Conservation (phyloP, 2,888 invertebrate species). For the Zhengitettix transpicula region DNA sequence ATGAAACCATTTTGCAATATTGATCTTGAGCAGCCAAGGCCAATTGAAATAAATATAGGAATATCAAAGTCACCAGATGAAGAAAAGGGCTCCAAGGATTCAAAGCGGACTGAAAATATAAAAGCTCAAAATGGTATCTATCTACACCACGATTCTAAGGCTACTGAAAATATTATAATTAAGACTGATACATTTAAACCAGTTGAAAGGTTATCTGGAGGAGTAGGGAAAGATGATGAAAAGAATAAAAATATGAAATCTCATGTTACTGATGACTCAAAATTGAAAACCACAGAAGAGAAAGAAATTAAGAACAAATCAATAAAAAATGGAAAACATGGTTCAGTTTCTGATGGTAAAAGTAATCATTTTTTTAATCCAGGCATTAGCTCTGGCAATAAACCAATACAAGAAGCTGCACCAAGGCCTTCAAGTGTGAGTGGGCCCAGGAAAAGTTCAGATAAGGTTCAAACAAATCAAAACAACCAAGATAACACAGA, state of each 20-base stretch:
- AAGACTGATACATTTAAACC: slow-evolving; percentile 11
- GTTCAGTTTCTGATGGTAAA: neutral
- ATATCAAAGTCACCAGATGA: slow-evolving; percentile 15
- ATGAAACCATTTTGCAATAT: neutral
- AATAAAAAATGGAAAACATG: neutral
- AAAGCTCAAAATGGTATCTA: slow-evolving; percentile 7
- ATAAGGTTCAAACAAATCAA: slow-evolving; percentile 3
- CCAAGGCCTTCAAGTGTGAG: neutral
- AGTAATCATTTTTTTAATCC: too few relatives aligned
- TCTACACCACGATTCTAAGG: neutral
- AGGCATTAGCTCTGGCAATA: too few relatives aligned
- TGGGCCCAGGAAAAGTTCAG: slow-evolving; percentile 11
- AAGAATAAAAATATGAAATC: slow-evolving; percentile 21
- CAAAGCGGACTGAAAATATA: slow-evolving; percentile 17
- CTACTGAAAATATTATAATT: neutral
- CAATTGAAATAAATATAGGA: neutral
- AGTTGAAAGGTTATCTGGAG: slow-evolving; percentile 16
- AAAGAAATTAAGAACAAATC: neutral
- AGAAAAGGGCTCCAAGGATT: slow-evolving; percentile 19
- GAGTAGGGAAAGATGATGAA: slow-evolving; percentile 28
- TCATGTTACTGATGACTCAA: neutral
- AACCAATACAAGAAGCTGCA: slow-evolving; percentile 13
- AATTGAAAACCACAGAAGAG: neutral
- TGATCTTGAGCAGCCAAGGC: neutral
- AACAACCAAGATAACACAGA: neutral